These are phyloP conservation scores for Caenorhabditis remanei DNA, from an alignment of 1,140 invertebrate genomes.

Conservation along the genomic window DNA sequence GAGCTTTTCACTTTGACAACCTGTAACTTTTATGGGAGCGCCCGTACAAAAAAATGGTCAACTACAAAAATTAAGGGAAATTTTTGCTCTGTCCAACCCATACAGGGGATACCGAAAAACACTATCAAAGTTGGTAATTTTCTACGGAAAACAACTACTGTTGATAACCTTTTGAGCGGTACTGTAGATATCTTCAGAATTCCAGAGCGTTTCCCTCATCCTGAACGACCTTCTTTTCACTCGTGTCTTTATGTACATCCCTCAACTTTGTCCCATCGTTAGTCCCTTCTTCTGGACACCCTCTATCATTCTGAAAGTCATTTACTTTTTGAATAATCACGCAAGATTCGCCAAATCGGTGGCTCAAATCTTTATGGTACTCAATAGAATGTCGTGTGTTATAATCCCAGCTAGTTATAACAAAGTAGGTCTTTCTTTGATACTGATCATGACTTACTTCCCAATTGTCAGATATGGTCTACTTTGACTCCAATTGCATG, in stretches of 20 bases:
- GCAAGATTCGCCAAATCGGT: slow-evolving; percentile 6
- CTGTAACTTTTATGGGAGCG: no score
- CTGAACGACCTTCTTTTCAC: not conserved
- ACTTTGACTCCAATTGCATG: not conserved
- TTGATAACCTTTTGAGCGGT: no score
- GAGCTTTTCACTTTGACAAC: no score
- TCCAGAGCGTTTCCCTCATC: not conserved
- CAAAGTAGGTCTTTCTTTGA: not conserved
- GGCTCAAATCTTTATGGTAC: slow-evolving; percentile 1
- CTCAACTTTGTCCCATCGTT: not conserved
- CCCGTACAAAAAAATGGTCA: no score
- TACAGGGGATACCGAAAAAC: no score
- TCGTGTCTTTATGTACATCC: not conserved
- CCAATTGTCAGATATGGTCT: not conserved
- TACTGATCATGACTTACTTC: not conserved
- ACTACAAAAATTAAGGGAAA: no score
- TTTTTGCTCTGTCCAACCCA: no score
- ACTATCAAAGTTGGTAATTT: no score
- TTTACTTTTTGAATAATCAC: not conserved
- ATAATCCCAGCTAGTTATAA: not conserved
- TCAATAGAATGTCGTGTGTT: slow-evolving; percentile 18
- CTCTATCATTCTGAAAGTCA: not conserved
- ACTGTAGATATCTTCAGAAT: no score
- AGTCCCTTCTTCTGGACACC: not conserved
- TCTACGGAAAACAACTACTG: no score